Base-by-base conservation (phyloP, 2,888 invertebrate genomes). In the Mesochorus sp. region DNA sequence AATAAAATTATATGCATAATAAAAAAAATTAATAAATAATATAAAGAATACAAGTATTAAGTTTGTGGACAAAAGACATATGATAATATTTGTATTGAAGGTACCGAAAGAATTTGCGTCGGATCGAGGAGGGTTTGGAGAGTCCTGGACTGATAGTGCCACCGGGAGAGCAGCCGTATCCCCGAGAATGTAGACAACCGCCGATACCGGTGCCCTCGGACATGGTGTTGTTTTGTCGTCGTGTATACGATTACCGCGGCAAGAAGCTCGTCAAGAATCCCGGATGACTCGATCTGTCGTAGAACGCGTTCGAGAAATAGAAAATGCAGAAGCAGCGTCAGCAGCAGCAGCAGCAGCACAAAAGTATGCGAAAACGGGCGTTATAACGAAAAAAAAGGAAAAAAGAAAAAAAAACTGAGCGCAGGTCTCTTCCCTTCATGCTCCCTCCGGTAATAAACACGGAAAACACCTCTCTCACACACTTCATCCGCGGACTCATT, bases 171-270 rank as follows among this genome's bases (percentile, higher is more conserved):
- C 93, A 93, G 79, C 85, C 91, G 53, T 94, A 93, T 86, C 93
- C 94, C 3, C 91, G 94, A 74, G 88, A 89, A 71, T 89, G 90
- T 78, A 90, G 94, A 91, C 94, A 93, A 89, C 94, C 95, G 85
- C 93, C 95, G 91, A 90, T 95, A 91, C 91, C 95, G 92, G 92
- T 94, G 83, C 92, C 93, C 74, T 94, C 95, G 59, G 98, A 98
- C 87, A 94, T 97, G 91, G 96, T 99, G 47, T 96, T 98, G 91
- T 97, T 98, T 93, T 98, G 98, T 92, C 95, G 98, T 57, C 95
- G 97, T 85, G 96, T 98, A 76, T 99, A 98, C 92, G 98, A 99
- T 92, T 98, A 97, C 92, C 94, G 98, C 85, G 96, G 97, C 86
- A 97, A 97, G 90, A 91, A 91, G 68, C 90, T 91, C 74, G 89